Conservation (phyloP, 2,888 invertebrate genomes). For the Dendrolimus pini region DNA sequence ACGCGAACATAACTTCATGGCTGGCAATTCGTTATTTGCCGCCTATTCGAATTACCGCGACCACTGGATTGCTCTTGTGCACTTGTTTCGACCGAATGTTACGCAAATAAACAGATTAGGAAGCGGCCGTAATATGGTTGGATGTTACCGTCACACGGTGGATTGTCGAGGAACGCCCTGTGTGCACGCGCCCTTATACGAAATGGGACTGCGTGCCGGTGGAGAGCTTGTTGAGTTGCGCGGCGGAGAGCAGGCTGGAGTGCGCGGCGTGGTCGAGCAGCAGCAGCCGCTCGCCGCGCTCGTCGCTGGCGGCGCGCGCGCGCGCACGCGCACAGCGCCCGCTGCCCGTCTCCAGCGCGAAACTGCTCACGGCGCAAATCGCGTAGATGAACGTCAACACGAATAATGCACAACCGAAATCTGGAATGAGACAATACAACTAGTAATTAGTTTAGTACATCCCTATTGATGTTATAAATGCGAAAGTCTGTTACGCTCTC, state of each 20-base stretch:
- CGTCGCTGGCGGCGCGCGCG: conserved; percentile 34
- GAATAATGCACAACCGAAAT: conserved; percentile 54
- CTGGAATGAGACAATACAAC: conserved; percentile 31
- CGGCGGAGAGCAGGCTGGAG: conserved; percentile 62
- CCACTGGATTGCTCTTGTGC: too few species aligned
- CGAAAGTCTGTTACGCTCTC: too few species aligned
- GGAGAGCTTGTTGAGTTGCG: conserved; percentile 58
- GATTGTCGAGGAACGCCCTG: too few species aligned
- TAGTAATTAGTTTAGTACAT: too few species aligned
- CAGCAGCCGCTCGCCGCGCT: conserved; percentile 56
- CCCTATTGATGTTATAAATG: too few species aligned
- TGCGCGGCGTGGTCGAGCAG: conserved; percentile 64
- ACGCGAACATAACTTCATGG: too few species aligned
- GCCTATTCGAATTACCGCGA: too few species aligned
- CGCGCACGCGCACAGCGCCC: conserved; percentile 38
- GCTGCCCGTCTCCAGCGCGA: conserved; percentile 51
- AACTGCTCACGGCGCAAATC: conserved; percentile 63
- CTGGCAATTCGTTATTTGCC: too few species aligned
- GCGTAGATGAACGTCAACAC: conserved; percentile 63
- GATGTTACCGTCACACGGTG: too few species aligned
- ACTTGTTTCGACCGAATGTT: too few species aligned
- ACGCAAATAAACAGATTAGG: too few species aligned
- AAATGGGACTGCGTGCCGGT: conserved; percentile 59
- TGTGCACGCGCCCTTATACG: conserved; percentile 31
- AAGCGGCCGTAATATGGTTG: too few species aligned